These are phyloP conservation scores for Lampris megalopsis DNA, from an alignment of 2,113 vertebrate species.

Conservation along the genomic window DNA sequence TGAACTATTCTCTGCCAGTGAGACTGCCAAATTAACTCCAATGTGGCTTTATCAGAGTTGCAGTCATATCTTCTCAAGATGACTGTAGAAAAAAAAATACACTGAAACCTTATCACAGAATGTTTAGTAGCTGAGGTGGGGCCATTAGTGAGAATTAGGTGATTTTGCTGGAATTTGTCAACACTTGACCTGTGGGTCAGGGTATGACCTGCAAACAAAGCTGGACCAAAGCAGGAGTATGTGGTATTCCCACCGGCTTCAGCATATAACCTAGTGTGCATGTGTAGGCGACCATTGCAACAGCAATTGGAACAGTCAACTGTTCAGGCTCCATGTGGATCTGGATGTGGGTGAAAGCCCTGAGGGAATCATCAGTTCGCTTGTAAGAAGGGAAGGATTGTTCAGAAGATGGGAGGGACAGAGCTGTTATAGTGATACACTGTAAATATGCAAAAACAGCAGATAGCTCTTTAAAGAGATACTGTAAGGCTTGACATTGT, in stretches of 20 bases:
- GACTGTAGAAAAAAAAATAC: neutral
- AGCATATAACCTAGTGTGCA: neutral
- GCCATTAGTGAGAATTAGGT: neutral
- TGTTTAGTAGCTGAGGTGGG: conserved; percentile 6
- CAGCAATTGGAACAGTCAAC: neutral
- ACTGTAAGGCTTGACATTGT: neutral
- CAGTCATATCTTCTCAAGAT: neutral
- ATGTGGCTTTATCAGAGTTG: neutral
- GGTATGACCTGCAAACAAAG: conserved; percentile 35
- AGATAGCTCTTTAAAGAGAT: neutral
- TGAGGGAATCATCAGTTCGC: neutral
- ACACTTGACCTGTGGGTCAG: conserved; percentile 41
- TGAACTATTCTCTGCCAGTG: too few species aligned
- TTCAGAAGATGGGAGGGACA: too few species aligned
- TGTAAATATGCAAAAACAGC: too few species aligned
- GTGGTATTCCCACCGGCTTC: conserved; percentile 4
- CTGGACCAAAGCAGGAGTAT: neutral
- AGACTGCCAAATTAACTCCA: too few species aligned
- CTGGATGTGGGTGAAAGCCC: neutral
- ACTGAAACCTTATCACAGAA: neutral
- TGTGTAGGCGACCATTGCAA: neutral
- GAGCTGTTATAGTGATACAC: too few species aligned
- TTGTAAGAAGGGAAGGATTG: too few species aligned
- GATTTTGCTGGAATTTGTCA: conserved; percentile 3
- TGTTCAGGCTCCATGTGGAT: neutral